A percentile compares a stretch with the other conserved stretches of the same genome.
Conservation (phyloP, 2,888 invertebrate species). For the Mycalesis mineus region DNA sequence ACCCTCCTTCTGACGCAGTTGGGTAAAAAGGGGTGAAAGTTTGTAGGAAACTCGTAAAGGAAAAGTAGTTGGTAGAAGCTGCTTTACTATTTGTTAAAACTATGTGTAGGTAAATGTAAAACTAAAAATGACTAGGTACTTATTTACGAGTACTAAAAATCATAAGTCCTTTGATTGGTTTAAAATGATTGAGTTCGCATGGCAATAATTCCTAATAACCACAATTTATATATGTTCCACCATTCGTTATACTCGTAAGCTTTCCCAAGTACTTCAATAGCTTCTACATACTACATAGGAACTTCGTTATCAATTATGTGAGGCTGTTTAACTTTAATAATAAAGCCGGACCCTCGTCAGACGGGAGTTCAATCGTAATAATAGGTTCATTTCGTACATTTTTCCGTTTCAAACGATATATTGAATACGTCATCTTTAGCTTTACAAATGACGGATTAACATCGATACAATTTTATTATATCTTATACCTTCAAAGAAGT, state of each 20-base stretch:
- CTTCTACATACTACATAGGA: neutral
- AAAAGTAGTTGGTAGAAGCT: no score
- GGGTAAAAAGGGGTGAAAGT: no score
- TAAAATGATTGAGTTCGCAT: no score
- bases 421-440: conserved; percentile 18
- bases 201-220: no score
- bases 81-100: no score
- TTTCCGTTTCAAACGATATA: conserved; percentile 17
- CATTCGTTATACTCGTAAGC: neutral
- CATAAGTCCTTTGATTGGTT: no score
- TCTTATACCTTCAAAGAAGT: neutral
- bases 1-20: no score
- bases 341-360: neutral
- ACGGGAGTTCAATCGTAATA: conserved; percentile 10
- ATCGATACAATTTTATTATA: neutral
- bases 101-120: no score
- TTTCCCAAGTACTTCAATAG: neutral
- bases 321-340: neutral
- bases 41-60: no score
- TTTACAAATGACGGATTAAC: neutral
- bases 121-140: no score
- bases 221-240: no score
- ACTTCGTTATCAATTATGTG: conserved; percentile 1
- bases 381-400: conserved; percentile 23
- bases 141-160: no score